Conservation (phyloP, 2,113 vertebrate species). For the Lichenostomus cassidix region DNA sequence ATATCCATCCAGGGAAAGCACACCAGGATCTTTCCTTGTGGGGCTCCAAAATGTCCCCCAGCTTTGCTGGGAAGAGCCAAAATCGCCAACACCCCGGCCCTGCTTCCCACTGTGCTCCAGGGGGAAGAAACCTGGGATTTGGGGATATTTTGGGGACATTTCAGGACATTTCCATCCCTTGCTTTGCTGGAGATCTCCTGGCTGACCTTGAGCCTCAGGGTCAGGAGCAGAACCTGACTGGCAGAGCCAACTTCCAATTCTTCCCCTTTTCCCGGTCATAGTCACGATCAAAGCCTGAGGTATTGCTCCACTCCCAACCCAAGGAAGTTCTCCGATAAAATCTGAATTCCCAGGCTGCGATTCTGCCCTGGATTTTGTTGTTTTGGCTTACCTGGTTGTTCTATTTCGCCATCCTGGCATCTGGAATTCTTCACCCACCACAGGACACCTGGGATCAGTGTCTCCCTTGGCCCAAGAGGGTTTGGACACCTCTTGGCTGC, state of each 20-base stretch:
- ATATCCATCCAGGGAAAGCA: background rate
- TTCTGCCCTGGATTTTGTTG: background rate
- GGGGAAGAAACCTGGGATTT: background rate
- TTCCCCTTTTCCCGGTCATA: background rate
- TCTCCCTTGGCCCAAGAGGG: background rate
- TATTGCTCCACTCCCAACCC: background rate
- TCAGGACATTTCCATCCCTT: background rate
- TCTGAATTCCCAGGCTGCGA: background rate
- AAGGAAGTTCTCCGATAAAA: background rate
- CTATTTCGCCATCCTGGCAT: accelerated
- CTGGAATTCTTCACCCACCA: background rate
- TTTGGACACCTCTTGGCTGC: background rate
- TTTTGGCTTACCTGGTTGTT: background rate
- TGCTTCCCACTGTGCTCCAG: accelerated
- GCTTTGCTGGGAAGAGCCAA: background rate
- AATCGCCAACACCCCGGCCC: accelerated
- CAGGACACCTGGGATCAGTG: accelerated
- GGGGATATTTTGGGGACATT: background rate
- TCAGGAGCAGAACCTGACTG: background rate
- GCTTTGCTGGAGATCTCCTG: background rate
- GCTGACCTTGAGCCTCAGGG: background rate
- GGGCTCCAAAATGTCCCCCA: background rate
- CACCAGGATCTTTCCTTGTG: accelerated
- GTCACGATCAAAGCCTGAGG: accelerated
- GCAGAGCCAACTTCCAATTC: background rate